A percentile compares a stretch with the other conserved stretches of the same genome.
Evolutionary conservation across 2,797 vertebrate genomes (phyloP).

Genomic region (Sebastes miniatus): DNA sequence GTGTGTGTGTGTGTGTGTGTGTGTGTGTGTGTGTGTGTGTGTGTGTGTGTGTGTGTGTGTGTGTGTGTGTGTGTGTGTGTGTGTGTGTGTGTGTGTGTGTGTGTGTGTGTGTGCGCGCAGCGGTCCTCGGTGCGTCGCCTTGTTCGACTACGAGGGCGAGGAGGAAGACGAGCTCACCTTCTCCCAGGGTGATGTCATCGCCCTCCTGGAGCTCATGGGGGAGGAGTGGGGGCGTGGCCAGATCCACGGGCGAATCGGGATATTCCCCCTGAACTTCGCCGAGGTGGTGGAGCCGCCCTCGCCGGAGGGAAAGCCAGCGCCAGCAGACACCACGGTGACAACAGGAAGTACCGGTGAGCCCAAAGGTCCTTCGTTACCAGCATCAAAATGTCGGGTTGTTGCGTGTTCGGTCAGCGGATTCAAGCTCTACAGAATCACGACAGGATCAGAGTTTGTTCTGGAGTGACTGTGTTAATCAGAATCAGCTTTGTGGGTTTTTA

Average conservation of each 20-base stretch:
- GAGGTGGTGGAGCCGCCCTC: conserved; percentile 82
- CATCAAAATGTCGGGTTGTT: accelerated
- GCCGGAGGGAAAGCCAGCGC: accelerated
- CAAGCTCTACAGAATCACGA: accelerated
- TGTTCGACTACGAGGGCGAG: conserved; percentile 91
- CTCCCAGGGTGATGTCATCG: conserved; percentile 89
- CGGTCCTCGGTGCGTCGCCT: conserved; percentile 84
- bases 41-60: neutral
- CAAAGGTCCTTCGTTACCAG: neutral
- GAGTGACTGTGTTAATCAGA: no score
- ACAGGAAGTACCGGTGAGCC: conserved; percentile 1
- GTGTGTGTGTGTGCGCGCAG: conserved; percentile 1
- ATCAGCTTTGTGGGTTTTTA: accelerated
- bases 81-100: no score
- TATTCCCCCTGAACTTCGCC: conserved; percentile 91
- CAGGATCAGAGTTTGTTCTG: no score
- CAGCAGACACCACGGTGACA: accelerated
- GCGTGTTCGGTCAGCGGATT: accelerated
- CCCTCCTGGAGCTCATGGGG: conserved; percentile 85
- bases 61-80: neutral
- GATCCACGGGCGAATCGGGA: conserved; percentile 82
- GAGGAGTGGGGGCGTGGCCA: conserved; percentile 93
- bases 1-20: no score
- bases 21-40: no score
- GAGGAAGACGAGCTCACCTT: conserved; percentile 92